These are phyloP conservation scores for Melanotus villosus DNA, from an alignment of 2,888 invertebrate genomes.

Conservation along the genomic window DNA sequence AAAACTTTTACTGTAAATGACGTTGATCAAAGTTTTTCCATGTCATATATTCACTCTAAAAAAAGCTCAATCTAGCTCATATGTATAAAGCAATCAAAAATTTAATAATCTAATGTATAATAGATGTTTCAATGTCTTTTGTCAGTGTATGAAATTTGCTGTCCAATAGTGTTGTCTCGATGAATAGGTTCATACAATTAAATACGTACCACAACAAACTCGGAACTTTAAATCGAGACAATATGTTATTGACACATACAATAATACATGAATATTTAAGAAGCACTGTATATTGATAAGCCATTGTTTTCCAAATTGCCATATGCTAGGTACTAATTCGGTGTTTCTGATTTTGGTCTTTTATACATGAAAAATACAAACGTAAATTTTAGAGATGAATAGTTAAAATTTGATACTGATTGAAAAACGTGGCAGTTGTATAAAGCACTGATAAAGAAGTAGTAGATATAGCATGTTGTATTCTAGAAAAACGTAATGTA, in stretches of 20 bases:
- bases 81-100: slow-evolving; percentile 45
- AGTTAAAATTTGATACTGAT: too few species aligned
- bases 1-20: slow-evolving; percentile 4
- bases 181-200: neutral
- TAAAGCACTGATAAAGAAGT: slow-evolving; percentile 22
- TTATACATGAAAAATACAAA: too few species aligned
- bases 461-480: slow-evolving; percentile 21
- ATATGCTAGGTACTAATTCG: too few species aligned
- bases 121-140: slow-evolving; percentile 35
- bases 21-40: neutral
- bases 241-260: neutral
- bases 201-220: neutral
- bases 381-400: too few species aligned
- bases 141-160: slow-evolving; percentile 6
- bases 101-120: slow-evolving; percentile 25
- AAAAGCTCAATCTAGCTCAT: slow-evolving; percentile 46
- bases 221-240: neutral
- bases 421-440: slow-evolving; percentile 17
- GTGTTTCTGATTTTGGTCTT: too few species aligned
- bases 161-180: neutral
- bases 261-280: neutral
- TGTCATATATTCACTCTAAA: slow-evolving; percentile 11
- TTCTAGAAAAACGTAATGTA: neutral
- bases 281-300: neutral
- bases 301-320: neutral